Conservation (phyloP, 2,113 vertebrate genomes). For the Vulpes vulpes region DNA sequence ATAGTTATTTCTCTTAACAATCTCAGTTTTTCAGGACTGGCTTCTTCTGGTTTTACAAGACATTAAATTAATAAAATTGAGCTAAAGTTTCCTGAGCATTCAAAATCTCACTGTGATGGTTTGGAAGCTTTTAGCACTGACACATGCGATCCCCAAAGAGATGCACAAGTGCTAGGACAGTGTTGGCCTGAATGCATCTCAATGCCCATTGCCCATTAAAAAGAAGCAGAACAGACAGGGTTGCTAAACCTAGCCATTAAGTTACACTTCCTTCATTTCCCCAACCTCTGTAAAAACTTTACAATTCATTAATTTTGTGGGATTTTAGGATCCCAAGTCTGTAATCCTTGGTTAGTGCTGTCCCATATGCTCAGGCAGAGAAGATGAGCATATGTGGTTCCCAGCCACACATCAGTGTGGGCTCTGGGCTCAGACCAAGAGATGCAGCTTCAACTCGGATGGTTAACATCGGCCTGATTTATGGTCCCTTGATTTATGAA, state of each 20-base stretch:
- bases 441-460: background rate
- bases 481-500: constrained; percentile 57
- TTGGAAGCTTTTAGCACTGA: constrained; percentile 50
- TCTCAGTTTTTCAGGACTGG: constrained; percentile 31
- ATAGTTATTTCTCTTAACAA: background rate
- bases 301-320: constrained; percentile 68
- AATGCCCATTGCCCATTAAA: background rate
- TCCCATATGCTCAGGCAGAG: constrained; percentile 43
- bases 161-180: background rate
- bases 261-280: constrained; percentile 6
- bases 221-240: background rate
- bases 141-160: background rate
- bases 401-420: constrained; percentile 5
- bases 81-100: constrained; percentile 41
- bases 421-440: constrained; percentile 14
- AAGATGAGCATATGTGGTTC: background rate
- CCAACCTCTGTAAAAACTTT: constrained; percentile 59
- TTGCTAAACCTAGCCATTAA: constrained; percentile 27
- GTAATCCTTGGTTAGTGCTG: constrained; percentile 29
- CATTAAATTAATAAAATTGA: constrained; percentile 60
- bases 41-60: constrained; percentile 57
- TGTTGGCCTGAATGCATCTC: background rate
- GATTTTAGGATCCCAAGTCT: constrained; percentile 29
- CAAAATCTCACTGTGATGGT: background rate
- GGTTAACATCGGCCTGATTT: constrained; percentile 70